Evolutionary conservation across 2,888 invertebrate species (phyloP).

Genomic region (Pocota personata): DNA sequence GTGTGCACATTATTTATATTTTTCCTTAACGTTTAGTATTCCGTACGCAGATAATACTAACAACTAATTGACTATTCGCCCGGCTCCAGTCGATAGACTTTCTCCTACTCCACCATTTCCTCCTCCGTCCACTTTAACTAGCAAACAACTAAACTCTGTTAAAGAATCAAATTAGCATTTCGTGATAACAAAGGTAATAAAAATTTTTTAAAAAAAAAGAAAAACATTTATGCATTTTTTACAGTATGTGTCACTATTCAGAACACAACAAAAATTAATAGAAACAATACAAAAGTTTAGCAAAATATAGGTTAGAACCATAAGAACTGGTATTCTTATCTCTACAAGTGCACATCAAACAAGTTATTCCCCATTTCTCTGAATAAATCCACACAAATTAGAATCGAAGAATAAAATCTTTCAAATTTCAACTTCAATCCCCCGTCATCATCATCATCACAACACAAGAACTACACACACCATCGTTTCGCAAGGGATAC

Average conservation of each 20-base stretch:
- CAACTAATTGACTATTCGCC: conserved; percentile 62
- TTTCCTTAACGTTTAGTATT: conserved; percentile 45
- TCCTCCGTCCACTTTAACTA: background rate
- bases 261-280: background rate
- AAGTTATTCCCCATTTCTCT: conserved; percentile 12
- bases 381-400: conserved; percentile 16
- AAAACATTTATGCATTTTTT: background rate
- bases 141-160: conserved; percentile 6
- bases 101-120: too few species aligned
- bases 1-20: conserved; percentile 35
- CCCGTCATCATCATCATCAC: conserved; percentile 15
- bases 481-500: conserved; percentile 46
- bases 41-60: conserved; percentile 51
- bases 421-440: background rate
- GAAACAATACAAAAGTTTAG: conserved; percentile 15
- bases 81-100: conserved; percentile 44
- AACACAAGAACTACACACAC: conserved; percentile 30
- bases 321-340: conserved; percentile 39
- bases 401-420: too few species aligned
- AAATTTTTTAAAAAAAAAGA: conserved; percentile 15
- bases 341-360: conserved; percentile 40
- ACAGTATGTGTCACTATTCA: conserved; percentile 35
- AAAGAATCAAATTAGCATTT: conserved; percentile 48
- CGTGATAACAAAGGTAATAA: conserved; percentile 61
- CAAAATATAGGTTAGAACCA: conserved; percentile 43